Conservation (phyloP, 2,888 invertebrate species). For the Automeris io region DNA sequence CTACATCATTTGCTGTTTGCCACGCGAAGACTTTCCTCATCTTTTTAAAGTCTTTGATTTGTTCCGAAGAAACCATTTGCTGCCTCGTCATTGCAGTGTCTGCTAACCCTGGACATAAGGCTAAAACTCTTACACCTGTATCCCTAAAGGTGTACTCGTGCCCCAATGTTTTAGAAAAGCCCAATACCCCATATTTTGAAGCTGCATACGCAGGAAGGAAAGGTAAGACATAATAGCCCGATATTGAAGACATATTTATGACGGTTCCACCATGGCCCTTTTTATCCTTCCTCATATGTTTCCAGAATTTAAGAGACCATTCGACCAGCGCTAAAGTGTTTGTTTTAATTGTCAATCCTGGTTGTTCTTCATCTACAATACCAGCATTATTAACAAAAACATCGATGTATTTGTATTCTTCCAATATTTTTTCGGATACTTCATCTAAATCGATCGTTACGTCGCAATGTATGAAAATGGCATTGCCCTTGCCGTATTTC, state of each 20-base stretch:
- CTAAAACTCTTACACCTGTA: constrained; percentile 61
- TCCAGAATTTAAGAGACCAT: constrained; percentile 63
- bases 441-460: constrained; percentile 57
- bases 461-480: constrained; percentile 63
- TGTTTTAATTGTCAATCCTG: constrained; percentile 28
- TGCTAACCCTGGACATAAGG: constrained; percentile 67
- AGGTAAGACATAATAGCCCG: constrained; percentile 62
- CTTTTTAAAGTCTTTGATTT: constrained; percentile 11
- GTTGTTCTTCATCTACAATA: constrained; percentile 26
- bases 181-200: constrained; percentile 54
- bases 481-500: constrained; percentile 52
- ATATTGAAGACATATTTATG: constrained; percentile 77
- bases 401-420: constrained; percentile 39
- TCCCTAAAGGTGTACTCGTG: constrained; percentile 46
- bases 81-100: constrained; percentile 34
- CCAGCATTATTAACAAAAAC: constrained; percentile 59
- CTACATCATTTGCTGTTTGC: constrained; percentile 22
- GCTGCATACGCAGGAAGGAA: constrained; percentile 52
- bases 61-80: constrained; percentile 7
- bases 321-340: constrained; percentile 37
- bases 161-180: constrained; percentile 28
- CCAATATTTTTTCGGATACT: constrained; percentile 33
- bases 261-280: constrained; percentile 77
- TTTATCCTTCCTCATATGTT: constrained; percentile 69
- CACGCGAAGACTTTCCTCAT: constrained; percentile 16